Evolutionary conservation across 2,797 vertebrate species (phyloP).

Genomic region (Epinephelus coioides): DNA sequence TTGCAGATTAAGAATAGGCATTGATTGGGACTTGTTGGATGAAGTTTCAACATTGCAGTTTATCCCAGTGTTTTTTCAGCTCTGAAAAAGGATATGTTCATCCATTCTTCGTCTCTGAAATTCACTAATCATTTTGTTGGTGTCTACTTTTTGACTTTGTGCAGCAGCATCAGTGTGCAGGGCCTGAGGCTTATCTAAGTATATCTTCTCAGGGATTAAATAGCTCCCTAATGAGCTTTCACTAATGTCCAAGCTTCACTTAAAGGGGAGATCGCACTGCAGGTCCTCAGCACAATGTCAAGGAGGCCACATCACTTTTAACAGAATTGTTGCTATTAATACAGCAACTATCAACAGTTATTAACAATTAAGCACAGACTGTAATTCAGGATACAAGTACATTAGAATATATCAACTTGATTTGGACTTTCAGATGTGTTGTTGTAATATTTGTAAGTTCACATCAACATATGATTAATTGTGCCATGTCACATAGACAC

Average conservation of each 20-base stretch:
- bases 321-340: constrained; percentile 31
- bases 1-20: neutral
- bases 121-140: constrained; percentile 16
- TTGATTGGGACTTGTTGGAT: neutral
- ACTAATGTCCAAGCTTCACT: constrained; percentile 73
- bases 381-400: neutral
- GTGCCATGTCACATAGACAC: too few species aligned
- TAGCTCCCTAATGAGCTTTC: constrained; percentile 80
- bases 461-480: neutral
- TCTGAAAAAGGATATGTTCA: neutral
- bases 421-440: neutral
- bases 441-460: neutral
- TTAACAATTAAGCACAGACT: neutral
- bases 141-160: constrained; percentile 68
- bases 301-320: constrained; percentile 26
- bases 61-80: neutral
- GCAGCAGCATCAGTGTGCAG: constrained; percentile 57
- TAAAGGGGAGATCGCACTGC: constrained; percentile 45
- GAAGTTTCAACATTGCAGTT: neutral
- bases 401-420: neutral
- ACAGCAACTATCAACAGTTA: neutral
- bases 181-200: constrained; percentile 74
- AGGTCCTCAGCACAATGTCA: constrained; percentile 64
- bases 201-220: constrained; percentile 82
- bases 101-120: neutral